Base-by-base conservation (phyloP, 1,140 invertebrate genomes). In the Vanessa atalanta region DNA sequence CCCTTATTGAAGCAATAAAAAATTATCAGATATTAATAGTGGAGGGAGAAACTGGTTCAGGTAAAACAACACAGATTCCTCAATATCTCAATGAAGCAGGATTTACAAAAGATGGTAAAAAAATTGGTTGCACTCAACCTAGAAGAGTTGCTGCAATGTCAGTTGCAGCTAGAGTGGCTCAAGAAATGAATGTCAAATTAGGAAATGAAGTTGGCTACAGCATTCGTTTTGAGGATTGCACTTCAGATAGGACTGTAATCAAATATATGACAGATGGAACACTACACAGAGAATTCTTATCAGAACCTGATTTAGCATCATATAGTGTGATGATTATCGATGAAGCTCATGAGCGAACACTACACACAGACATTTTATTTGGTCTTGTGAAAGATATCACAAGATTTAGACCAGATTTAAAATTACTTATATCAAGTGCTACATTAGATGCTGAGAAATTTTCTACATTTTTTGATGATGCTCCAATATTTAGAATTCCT, bases 211-310 rank as follows among this genome's bases (percentile, higher is more conserved):
- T 99, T 72, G 99, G 99, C 48, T 99, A 99, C 91, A 98, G 97
- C 81, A 99, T 99, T 81, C 95, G 99, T 88, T 99, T 99, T 94
- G 99, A 99, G 94, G 99, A 99, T 93, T 99, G 99, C 82, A 99
- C 99, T 4, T 99, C 97, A 15, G 96, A 98, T 72, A 96, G 98
- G 88, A 99, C 99, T 12, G 93, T 99, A 61, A 95, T 99, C n/a
- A 99, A 99, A 93, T 99, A 99, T 83, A 99, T 99, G 99, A 99
- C 99, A 55, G 99, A 99, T 93, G 99, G 99, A 87, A 99, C 99
- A 84, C 90, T 99, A 60, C 96, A 99, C 64, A 94, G 99, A 86
- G 99, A 99, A 93, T 99, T 99, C 93, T 94, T 99, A 3, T 97
- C 97, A 71, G 99, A 99, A 92, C 99, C 99, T 1, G 98, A 99